A percentile compares a stretch with the other conserved stretches of the same genome.
phyloP scores from a whole-genome alignment of 2,797 vertebrate species.

The Falco berigora region DNA sequence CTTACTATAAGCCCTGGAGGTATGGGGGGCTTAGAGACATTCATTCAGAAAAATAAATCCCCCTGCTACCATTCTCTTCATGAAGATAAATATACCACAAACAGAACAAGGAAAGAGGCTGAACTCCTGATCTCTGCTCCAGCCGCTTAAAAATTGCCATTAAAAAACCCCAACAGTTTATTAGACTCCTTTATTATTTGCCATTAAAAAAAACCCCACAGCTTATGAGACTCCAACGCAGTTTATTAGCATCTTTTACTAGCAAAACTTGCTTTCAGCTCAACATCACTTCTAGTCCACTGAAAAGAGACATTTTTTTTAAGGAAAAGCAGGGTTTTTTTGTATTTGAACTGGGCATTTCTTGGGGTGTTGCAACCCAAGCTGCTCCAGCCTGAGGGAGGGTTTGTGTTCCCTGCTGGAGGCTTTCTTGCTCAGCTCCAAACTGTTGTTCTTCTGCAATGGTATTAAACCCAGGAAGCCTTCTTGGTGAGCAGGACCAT shows the following conservation, averaged over 20 bases:
- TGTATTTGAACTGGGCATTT: not conserved
- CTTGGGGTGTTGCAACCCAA: not conserved
- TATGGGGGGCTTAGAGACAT: conserved; percentile 67
- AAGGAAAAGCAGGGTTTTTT: not conserved
- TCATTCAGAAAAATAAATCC: conserved; percentile 72
- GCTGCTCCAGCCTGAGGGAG: not conserved
- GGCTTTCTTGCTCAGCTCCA: not conserved
- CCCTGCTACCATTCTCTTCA: conserved; percentile 66
- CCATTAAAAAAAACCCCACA: not conserved
- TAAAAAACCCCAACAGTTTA: not conserved
- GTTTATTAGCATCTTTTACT: conserved; percentile 7
- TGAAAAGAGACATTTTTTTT: not conserved
- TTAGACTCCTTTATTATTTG: not conserved
- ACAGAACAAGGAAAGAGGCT: conserved; percentile 77
- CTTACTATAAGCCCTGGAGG: conserved; percentile 77
- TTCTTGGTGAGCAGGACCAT: not conserved
- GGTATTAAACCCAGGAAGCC: not conserved
- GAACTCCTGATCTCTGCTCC: conserved; percentile 76
- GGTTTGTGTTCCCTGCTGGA: not conserved
- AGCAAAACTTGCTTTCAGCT: conserved; percentile 6
- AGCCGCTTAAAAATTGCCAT: conserved; percentile 33
- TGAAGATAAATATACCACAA: conserved; percentile 66
- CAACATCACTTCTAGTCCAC: not conserved
- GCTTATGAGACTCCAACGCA: not conserved
- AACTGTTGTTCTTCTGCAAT: not conserved